Evolutionary conservation across 1,140 invertebrate species (phyloP), one percentile per base, ranked within the genome.

Genomic region (Drosophila biarmipes): DNA sequence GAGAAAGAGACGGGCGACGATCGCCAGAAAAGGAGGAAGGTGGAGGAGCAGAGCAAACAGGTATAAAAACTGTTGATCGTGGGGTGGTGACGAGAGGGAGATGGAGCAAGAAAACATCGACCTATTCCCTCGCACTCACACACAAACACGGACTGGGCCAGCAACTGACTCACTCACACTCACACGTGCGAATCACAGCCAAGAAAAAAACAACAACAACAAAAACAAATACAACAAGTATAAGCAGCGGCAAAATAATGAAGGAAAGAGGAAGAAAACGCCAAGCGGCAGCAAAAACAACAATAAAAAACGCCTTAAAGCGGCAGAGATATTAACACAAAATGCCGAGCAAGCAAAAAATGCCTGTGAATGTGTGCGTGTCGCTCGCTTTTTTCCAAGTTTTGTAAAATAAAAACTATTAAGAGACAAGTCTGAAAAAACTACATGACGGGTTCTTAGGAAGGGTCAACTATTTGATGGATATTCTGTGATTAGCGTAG

Each of bases 1-100:
- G 48, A 45, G 48, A 35, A 31, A 42, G 48, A 40, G 38, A 40
- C 38, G 17, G 53, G 49, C 40, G 73, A 45, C 79, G 74, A 73
- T 78, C 80, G 66, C 37, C 34, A 17, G 35, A 52, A 51, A 45
- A 62, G 51, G 45, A 51, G 35, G 27, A 42, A 42, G 58, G 53
- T 24, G 29, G 45, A 54, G 29, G 27, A 57, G 49, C 42, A 69
- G 48, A 69, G 62, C 63, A 85, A 87, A 87, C 82, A 87, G 82
- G 82, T 87, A 87, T 87, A 87, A 76, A 85, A 87, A 69, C 56
- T 87, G 68, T 86, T 78, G 73, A 81, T 86, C 81, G 29, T 61
- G 45, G 56, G 38, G 31, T 42, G 15, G 40, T 8, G 40, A 19
- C 17, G 8, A 55, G 58, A 52, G 42, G 15, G 38, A 43, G 37